Base-by-base conservation (phyloP, 2,797 vertebrate species). In the Pseudomugil gertrudae region DNA sequence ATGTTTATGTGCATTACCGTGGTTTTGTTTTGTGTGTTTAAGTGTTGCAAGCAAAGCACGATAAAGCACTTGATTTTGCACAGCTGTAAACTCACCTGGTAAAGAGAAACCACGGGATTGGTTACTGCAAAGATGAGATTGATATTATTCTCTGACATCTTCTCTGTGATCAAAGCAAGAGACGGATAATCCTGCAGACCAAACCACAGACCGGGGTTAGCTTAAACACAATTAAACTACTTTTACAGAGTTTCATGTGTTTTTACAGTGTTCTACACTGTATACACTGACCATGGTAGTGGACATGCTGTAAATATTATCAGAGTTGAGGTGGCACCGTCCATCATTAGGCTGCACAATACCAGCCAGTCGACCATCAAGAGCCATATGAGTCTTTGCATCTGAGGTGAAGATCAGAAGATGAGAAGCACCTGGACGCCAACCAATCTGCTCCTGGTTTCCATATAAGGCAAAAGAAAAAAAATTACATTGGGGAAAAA, bases 91-190 rank as follows among this genome's bases (percentile, higher is more conserved):
- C 36, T 47, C 67, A 98, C 98, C 96, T 96, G 95, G 79, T 99
- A 99, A 32, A 99, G 95, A 9, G 77, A 84, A 57, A 95, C 92
- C 58, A 98, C 95, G 0, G 75, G 81, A 48, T 92, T 87, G 0
- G 97, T 99, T 82, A 99, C 98, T 2, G 98, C 98, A 88, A 99
- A 99, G 80, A 99, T 96, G 80, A 99, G 93, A 84, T 98, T 98
- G 86, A 99, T 98, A 76, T 99, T 99, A 90, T 98, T 99, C 87
- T 99, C 94, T 0, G 98, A 98, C 81, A 98, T 96, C 86, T 99
- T 99, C 84, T 99, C 97, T 0, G 95, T 97, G 91, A 99, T 95
- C 84, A 99, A 87, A 19, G 96, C 98, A 52, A 99, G 88, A 35
- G 98, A 99, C 1, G 98, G 98, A 74, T 99, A 99, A 87, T 99